Base-by-base conservation (phyloP, 2,888 invertebrate species). In the Bellardia pandia region DNA sequence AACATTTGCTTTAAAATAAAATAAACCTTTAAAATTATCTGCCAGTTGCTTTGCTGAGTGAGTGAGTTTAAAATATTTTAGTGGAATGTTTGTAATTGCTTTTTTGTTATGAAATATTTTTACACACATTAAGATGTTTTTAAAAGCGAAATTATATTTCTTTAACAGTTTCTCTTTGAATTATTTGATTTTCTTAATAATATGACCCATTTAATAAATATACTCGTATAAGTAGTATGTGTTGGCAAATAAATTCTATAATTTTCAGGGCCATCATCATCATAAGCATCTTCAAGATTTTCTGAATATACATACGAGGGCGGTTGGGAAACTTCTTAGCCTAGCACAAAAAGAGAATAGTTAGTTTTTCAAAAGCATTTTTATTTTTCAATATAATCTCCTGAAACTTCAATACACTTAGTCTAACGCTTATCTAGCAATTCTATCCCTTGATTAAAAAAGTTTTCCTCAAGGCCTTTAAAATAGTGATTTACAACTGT, bases 121-220 rank as follows among this genome's bases (percentile, higher is more conserved):
- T 45, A n/a, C n/a, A 23, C 23, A 60, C 40, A 40, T 45, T 14
- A 69, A 48, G 8, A 53, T 53, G 7, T n/a, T 40, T 37, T 51
- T 64, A 69, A 83, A 77, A 83, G 62, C 64, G 56, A 83, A 83
- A 64, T 37, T 68, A n/a, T 66, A 16, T 48, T 68, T 60, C 40
- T n/a, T 30, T 30, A 71, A 45, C 56, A 83, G 14, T 76, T 83
- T 83, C 77, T 83, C 83, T 83, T 83, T 83, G 71, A 71, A 83
- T 77, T 71, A 83, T 45, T 76, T 51, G 42, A 37, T 48, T 76
- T 76, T 60, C 45, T 56, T 37, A 58, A 66, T 48, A 81, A 30
- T 58, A 33, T 83, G 83, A 72, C 83, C 83, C 23, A 77, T 83
- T 83, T 76, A 14, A 42, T 45, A 40, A 62, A 9, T 69, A 51